Evolutionary conservation across 1,140 invertebrate species (phyloP), one percentile per base, ranked within the genome.

Genomic region (Schlechtendalia chinensis): DNA sequence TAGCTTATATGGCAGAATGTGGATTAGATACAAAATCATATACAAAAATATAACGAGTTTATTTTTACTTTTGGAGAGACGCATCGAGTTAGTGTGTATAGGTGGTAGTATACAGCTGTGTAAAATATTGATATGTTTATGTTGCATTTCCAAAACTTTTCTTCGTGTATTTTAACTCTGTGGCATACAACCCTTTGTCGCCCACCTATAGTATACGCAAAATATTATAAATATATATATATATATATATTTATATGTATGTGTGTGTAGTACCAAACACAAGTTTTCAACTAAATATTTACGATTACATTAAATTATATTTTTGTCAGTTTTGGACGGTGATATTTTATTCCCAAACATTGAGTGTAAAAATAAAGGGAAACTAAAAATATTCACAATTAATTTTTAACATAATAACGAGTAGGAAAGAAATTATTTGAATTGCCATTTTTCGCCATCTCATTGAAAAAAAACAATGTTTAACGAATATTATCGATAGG

Each of bases 281-380:
- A 50, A 69, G 11, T 50, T 69, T 69, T 69, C 14, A 27, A 69
- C 67, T 69, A 22, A 27, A 69, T 24, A 17, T 69, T 69, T 50
- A 50, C 22, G 67, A 69, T 69, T 69, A 69, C 39, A 69, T 69
- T 50, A 69, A 50, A 69, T 50, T 69, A 69, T 24, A 69, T n/a
- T 6, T 14, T 14, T 6, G 14, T 24, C 14, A 50, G 67, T 69
- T 27, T 47, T 50, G 45, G 24, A 50, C 22, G 45, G 22, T 24
- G 14, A 50, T 50, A 50, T 27, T 69, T 50, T 67, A 67, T 45
- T 45, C 12, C n/a, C 0, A 14, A 19, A 32, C 27, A 16, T 32
- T 29, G 27, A 16, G 17, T 19, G 29, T 32, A 63, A 32, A 63
- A 63, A 63, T 19, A 63, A 63, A 17, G 17, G 19, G 19, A 17